Conservation (phyloP, 2,888 invertebrate species). For the Metellina segmentata region DNA sequence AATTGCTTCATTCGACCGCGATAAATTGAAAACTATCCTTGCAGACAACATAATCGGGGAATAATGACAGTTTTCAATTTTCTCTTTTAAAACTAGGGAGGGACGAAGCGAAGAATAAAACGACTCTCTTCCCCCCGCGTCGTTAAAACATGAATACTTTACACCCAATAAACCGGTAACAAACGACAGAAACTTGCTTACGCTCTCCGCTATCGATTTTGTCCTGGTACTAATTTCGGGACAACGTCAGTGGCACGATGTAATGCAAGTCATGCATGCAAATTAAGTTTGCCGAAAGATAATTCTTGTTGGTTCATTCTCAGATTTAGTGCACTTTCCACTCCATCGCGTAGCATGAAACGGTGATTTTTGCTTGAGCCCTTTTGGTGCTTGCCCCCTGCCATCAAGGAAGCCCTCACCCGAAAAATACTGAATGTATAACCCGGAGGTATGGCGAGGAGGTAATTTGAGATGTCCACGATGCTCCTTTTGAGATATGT, state of each 20-base stretch:
- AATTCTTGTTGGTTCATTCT: conserved; percentile 46
- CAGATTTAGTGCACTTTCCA: conserved; percentile 41
- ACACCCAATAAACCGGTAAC: conserved; percentile 63
- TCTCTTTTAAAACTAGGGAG: conserved; percentile 18
- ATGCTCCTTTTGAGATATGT: too few species aligned
- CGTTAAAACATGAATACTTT: conserved; percentile 62
- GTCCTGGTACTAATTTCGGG: conserved; percentile 46
- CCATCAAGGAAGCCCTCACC: too few species aligned
- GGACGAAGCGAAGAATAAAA: conserved; percentile 9
- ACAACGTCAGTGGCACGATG: conserved; percentile 27
- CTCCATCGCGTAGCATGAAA: neutral
- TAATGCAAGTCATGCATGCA: conserved; percentile 41
- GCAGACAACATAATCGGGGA: conserved; percentile 47
- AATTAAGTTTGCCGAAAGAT: conserved; percentile 56
- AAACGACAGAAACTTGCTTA: conserved; percentile 42
- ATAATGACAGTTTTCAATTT: conserved; percentile 57
- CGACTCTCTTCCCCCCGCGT: conserved; percentile 9
- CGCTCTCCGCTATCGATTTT: conserved; percentile 22
- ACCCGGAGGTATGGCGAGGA: too few species aligned
- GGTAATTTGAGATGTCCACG: too few species aligned
- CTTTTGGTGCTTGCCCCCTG: neutral
- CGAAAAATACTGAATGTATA: too few species aligned
- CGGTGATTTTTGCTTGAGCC: conserved; percentile 21
- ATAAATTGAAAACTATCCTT: conserved; percentile 55
- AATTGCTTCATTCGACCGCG: conserved; percentile 41